Conservation (phyloP, 2,797 vertebrate species). For the Malacoraja senta region DNA sequence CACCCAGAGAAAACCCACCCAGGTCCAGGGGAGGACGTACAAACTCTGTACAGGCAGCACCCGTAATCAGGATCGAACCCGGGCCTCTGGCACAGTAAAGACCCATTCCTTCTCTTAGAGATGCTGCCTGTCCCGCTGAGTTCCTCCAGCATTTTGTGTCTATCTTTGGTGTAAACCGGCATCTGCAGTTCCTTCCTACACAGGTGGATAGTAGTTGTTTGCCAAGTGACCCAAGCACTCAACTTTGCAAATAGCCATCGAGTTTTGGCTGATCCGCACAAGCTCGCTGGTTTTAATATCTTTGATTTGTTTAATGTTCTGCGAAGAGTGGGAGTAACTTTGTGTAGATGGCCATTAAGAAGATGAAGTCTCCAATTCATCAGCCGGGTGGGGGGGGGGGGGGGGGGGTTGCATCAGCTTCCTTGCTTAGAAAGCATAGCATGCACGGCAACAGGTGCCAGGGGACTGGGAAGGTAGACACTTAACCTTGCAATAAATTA, state of each 20-base stretch:
- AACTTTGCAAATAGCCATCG: background rate
- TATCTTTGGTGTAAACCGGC: too few species aligned
- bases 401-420: background rate
- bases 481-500: slow-evolving; percentile 8
- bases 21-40: too few species aligned
- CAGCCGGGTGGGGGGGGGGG: background rate
- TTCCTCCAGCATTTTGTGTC: too few species aligned
- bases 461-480: background rate
- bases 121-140: too few species aligned
- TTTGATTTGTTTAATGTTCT: background rate
- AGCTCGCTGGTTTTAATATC: background rate
- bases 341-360: background rate
- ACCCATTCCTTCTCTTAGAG: too few species aligned
- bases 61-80: too few species aligned
- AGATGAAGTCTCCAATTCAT: background rate
- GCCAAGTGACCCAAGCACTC: background rate
- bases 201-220: background rate
- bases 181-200: too few species aligned
- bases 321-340: background rate
- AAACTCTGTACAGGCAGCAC: too few species aligned
- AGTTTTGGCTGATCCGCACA: background rate
- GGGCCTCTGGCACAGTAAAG: too few species aligned
- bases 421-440: background rate
- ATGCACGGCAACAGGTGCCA: background rate
- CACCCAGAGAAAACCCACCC: too few species aligned